Evolutionary conservation across 2,888 invertebrate genomes (phyloP).

Genomic region (Drosophila flavopinicola): DNA sequence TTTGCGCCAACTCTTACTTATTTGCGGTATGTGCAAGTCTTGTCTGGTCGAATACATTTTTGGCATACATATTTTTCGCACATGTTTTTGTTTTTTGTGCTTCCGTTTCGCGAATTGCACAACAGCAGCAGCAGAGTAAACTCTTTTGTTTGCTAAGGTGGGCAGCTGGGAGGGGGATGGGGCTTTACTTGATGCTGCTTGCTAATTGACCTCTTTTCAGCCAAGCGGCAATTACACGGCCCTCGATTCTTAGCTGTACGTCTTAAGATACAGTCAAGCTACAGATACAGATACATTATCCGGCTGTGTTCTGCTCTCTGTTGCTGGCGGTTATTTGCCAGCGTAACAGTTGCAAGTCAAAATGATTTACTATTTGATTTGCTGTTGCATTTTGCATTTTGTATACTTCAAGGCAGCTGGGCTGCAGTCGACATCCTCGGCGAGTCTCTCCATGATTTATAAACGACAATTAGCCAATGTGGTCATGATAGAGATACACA

Average conservation of each 20-base stretch:
- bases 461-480: slow-evolving; percentile 70
- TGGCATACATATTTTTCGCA: slow-evolving; percentile 31
- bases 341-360: slow-evolving; percentile 68
- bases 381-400: slow-evolving; percentile 28
- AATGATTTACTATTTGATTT: slow-evolving; percentile 71
- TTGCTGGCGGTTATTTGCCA: slow-evolving; percentile 57
- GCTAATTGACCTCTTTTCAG: slow-evolving; percentile 80
- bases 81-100: slow-evolving; percentile 14
- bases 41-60: slow-evolving; percentile 37
- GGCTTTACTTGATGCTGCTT: slow-evolving; percentile 45
- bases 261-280: slow-evolving; percentile 31
- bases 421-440: slow-evolving; percentile 63
- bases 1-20: slow-evolving; percentile 24
- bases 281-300: slow-evolving; percentile 43
- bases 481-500: slow-evolving; percentile 60
- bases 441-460: slow-evolving; percentile 72
- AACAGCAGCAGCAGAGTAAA: slow-evolving; percentile 40
- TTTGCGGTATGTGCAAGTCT: slow-evolving; percentile 45
- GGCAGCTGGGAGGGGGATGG: not conserved
- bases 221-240: slow-evolving; percentile 78
- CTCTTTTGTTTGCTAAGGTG: slow-evolving; percentile 36
- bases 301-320: slow-evolving; percentile 13
- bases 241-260: slow-evolving; percentile 57
- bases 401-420: slow-evolving; percentile 69
- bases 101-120: slow-evolving; percentile 31